A percentile compares a stretch with the other conserved stretches of the same genome.
Evolutionary conservation across 92 coral and sea anemone species (phyloP).

Genomic region (Plumapathes pennacea): DNA sequence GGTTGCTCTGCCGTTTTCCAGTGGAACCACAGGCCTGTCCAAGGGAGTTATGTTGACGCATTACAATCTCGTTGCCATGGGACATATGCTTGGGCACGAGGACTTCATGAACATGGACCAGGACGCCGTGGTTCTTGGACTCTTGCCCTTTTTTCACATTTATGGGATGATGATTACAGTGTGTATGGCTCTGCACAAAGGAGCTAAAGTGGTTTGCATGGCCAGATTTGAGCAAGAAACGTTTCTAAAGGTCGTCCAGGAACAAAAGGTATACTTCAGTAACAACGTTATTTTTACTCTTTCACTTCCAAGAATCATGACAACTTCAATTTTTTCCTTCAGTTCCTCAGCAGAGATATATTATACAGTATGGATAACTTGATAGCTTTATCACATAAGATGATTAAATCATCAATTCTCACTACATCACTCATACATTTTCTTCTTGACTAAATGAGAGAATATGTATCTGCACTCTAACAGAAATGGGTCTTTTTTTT

Average conservation of each 20-base stretch:
- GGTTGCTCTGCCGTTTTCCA: constrained; percentile 75
- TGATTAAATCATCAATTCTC: too few relatives aligned
- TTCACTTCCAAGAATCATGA: too few relatives aligned
- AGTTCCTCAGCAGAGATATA: too few relatives aligned
- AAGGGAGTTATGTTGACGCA: constrained; percentile 96
- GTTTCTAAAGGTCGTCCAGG: constrained; percentile 67
- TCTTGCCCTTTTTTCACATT: constrained; percentile 79
- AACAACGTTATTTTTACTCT: neutral
- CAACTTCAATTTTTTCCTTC: too few relatives aligned
- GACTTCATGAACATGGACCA: constrained; percentile 15
- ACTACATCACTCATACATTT: too few relatives aligned
- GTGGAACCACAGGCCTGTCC: constrained; percentile 90
- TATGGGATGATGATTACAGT: constrained; percentile 57
- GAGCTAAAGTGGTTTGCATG: constrained; percentile 72
- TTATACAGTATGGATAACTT: too few relatives aligned
- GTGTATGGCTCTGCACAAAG: constrained; percentile 44
- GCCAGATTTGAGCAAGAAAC: constrained; percentile 64
- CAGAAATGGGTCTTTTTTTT: too few relatives aligned
- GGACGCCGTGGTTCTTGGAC: constrained; percentile 58
- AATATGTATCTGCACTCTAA: too few relatives aligned
- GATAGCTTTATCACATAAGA: too few relatives aligned
- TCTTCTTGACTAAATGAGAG: too few relatives aligned
- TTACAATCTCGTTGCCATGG: constrained; percentile 70
- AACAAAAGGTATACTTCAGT: constrained; percentile 58
- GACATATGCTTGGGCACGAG: constrained; percentile 39